Percentiles rank a stretch among this genome's conserved stretches.
phyloP scores from a whole-genome alignment of 2,797 vertebrate genomes.

The Anniella stebbinsi region DNA sequence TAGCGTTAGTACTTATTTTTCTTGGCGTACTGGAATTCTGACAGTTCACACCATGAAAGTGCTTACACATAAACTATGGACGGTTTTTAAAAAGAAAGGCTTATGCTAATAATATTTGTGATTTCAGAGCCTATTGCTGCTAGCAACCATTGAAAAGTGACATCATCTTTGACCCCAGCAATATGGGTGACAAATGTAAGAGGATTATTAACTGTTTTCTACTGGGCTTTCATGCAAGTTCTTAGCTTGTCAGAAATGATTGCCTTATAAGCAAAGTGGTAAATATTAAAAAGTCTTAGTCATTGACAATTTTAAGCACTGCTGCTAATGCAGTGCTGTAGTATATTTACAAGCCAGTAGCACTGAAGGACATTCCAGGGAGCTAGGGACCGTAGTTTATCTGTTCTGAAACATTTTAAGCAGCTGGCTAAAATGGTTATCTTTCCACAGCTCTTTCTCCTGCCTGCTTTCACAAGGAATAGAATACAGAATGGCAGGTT shows the following conservation, averaged over 20 bases:
- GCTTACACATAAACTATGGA: conserved; percentile 35
- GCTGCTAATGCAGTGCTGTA: not conserved
- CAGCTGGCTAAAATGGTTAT: fast-evolving
- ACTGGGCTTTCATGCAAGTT: conserved; percentile 57
- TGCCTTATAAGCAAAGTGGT: conserved; percentile 64
- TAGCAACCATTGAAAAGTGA: conserved; percentile 62
- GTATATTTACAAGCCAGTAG: fast-evolving
- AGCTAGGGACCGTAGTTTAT: not conserved
- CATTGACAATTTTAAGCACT: conserved; percentile 55
- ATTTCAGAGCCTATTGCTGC: conserved; percentile 56
- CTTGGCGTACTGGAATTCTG: conserved; percentile 43
- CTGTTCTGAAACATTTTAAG: not conserved
- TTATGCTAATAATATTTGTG: conserved; percentile 52
- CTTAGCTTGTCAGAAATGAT: conserved; percentile 68
- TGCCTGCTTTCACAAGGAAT: not conserved
- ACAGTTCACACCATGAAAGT: conserved; percentile 37
- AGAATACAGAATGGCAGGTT: not conserved
- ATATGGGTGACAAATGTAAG: conserved; percentile 54
- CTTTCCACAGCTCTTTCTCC: not conserved
- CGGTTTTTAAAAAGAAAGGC: conserved; percentile 44
- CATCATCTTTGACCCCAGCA: conserved; percentile 70
- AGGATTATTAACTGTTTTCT: conserved; percentile 67
- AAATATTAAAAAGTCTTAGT: conserved; percentile 65
- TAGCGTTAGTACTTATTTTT: conserved; percentile 50
- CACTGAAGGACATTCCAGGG: fast-evolving